Evolutionary conservation across 2,888 invertebrate genomes (phyloP).

Genomic region (Megastigmus dorsalis): DNA sequence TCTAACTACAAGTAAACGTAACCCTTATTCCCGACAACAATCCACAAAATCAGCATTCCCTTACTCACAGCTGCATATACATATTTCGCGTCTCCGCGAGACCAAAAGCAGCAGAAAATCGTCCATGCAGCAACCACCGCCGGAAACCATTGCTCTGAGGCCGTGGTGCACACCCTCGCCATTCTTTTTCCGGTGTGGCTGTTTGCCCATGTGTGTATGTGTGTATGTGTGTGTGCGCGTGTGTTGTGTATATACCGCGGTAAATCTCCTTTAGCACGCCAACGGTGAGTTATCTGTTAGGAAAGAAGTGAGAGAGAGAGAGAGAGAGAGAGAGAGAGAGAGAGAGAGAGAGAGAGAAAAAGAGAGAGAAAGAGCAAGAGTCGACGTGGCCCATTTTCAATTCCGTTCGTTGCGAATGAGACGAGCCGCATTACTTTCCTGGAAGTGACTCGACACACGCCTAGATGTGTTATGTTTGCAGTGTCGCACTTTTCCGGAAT

Average conservation of each 20-base stretch:
- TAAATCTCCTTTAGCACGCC: conserved; percentile 34
- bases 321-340: too few species aligned
- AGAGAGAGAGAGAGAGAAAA: not conserved
- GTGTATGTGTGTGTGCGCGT: too few species aligned
- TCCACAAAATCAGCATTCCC: not conserved
- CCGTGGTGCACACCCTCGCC: conserved; percentile 8
- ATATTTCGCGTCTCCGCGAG: not conserved
- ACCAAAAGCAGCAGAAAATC: conserved; percentile 6
- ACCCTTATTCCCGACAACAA: not conserved
- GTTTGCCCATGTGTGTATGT: too few species aligned
- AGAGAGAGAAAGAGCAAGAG: not conserved
- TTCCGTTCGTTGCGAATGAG: conserved; percentile 23
- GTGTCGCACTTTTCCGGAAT: too few species aligned
- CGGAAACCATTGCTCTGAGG: conserved; percentile 44
- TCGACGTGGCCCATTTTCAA: conserved; percentile 40
- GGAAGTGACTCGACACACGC: too few species aligned
- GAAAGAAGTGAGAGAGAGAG: too few species aligned
- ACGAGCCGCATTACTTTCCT: conserved; percentile 2
- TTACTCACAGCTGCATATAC: not conserved
- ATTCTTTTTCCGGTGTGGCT: conserved; percentile 12
- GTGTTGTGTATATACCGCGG: too few species aligned
- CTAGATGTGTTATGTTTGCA: too few species aligned
- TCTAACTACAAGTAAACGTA: not conserved
- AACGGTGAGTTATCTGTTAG: not conserved
- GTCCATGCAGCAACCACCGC: too few species aligned